Base-by-base conservation (phyloP, 2,888 invertebrate species). In the Chouioia cunea region DNA sequence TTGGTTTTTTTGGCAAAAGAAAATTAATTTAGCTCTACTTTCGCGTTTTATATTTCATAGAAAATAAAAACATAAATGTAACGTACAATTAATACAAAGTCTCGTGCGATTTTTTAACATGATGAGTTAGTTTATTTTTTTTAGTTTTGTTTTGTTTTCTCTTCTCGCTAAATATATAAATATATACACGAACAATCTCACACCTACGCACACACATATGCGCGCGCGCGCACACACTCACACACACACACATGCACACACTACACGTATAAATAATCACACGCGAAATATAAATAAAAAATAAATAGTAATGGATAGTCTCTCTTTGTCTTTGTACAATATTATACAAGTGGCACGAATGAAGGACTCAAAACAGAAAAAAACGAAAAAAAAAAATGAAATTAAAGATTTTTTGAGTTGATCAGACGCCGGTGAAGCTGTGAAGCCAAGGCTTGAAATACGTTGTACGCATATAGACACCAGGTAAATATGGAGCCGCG, bases 381-480 rank as follows among this genome's bases (percentile, higher is more conserved):
- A 71, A 68, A 52, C 20, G 52, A 4, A 68, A 43, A 71, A 52
- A 48, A 48, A 63, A 54, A 27, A 43, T 36, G 27, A 47, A 43
- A 22, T 18, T 15, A 4, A 15, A n/a, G 48, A 4, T 48, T 48
- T 48, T 52, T 72, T 22, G 43, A 22, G 54, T 18, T 16, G 18
- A 8, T 76, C 75, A 82, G 20, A 94, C 91, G 48, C 93, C 94
- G n/a, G 94, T 95, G 79, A 96, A 92, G 78, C 92, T 92, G 82
- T 92, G 92, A 71, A 97, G 89, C 97, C 97, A 97, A 1, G 95
- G 94, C 81, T 95, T 96, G 86, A 95, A 97, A 86, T 89, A 96
- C 0, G 95, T 93, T 73, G 96, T 96, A 77, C 96, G 89, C 96
- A 97, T 97, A 85, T 97, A 97, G 47, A 97, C 96, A 12, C 97